phyloP scores from a whole-genome alignment of 2,888 invertebrate genomes.

The Gymnoscelis rufifasciata region DNA sequence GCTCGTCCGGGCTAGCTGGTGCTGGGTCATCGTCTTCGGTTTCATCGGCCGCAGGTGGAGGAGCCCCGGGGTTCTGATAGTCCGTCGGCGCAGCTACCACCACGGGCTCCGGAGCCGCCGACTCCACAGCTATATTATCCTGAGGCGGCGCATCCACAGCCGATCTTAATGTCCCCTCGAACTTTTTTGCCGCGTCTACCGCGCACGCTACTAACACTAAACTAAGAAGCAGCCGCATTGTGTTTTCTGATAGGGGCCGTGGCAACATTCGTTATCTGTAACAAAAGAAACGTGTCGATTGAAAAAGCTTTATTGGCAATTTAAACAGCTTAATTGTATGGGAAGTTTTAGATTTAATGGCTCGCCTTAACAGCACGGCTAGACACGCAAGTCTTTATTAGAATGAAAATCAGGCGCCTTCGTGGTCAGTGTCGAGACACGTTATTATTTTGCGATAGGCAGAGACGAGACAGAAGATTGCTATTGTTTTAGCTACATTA shows the following conservation, averaged over 20 bases:
- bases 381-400: conserved; percentile 43
- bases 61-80: conserved; percentile 64
- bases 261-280: conserved; percentile 72
- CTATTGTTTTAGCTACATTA: conserved; percentile 31
- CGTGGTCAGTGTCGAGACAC: conserved; percentile 18
- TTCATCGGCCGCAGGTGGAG: conserved; percentile 41
- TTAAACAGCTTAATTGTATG: conserved; percentile 51
- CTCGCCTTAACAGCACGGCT: conserved; percentile 41
- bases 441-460: conserved; percentile 6
- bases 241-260: conserved; percentile 60
- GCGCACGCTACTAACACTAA: conserved; percentile 66
- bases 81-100: conserved; percentile 68
- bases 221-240: conserved; percentile 70
- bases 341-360: conserved; percentile 46
- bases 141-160: conserved; percentile 73
- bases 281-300: conserved; percentile 59
- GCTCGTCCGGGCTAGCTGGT: conserved; percentile 38
- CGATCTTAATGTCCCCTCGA: conserved; percentile 68
- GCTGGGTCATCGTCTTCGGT: conserved; percentile 27
- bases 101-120: conserved; percentile 64
- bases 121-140: conserved; percentile 70
- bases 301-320: conserved; percentile 48
- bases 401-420: conserved; percentile 39
- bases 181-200: conserved; percentile 69
- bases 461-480: conserved; percentile 24